phyloP scores from a whole-genome alignment of 2,888 invertebrate genomes.

The Mesorhabditis sp. region DNA sequence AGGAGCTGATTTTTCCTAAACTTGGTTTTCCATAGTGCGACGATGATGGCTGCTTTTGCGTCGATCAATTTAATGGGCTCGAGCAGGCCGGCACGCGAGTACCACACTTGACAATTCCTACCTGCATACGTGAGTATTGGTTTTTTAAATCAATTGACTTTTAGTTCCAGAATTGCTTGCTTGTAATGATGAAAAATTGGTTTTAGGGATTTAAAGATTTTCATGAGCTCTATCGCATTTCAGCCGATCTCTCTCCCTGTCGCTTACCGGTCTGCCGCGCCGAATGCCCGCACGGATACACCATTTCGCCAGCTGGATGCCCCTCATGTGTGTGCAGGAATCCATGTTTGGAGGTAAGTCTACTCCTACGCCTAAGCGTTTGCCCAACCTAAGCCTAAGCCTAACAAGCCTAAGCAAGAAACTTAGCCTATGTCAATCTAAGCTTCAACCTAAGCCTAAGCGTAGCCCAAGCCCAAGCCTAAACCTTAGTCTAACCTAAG shows the following conservation, averaged over 20 bases:
- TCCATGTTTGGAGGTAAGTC: constrained; percentile 37
- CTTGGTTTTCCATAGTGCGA: constrained; percentile 41
- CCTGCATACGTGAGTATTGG: constrained; percentile 24
- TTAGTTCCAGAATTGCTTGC: not conserved
- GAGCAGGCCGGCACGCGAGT: constrained; percentile 38
- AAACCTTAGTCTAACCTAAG: no score
- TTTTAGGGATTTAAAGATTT: not conserved
- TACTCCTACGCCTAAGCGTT: not conserved
- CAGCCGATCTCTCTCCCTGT: constrained; percentile 24
- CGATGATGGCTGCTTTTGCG: constrained; percentile 48
- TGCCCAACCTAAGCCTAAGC: not conserved
- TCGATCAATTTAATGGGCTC: constrained; percentile 39
- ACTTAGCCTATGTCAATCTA: no score
- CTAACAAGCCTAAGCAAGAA: no score
- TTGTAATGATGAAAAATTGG: not conserved
- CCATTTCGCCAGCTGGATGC: constrained; percentile 39
- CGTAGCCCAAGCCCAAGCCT: no score
- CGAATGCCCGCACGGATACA: constrained; percentile 39
- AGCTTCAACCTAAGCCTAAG: no score
- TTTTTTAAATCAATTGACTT: not conserved
- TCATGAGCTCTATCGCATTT: not conserved
- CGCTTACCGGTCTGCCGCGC: constrained; percentile 26
- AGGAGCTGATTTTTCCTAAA: not conserved
- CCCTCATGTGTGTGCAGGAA: constrained; percentile 46
- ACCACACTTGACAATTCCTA: constrained; percentile 25